Evolutionary conservation across 1,140 invertebrate genomes (phyloP).

Genomic region (Zophobas morio): DNA sequence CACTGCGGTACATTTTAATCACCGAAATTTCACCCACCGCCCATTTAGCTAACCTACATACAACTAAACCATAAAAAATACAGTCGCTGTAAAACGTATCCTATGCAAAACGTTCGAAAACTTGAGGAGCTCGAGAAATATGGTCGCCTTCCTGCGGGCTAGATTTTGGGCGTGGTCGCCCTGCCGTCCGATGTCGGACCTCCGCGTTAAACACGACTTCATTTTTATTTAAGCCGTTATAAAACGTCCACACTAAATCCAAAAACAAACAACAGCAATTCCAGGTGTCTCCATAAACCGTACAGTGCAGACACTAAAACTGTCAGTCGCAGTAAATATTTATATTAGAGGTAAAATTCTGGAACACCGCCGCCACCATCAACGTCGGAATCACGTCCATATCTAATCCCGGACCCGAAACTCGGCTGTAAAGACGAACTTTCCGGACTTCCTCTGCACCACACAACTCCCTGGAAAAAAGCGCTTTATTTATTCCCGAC

Average conservation of each 20-base stretch:
- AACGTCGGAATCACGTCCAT: slow-evolving; percentile 41
- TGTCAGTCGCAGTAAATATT: slow-evolving; percentile 49
- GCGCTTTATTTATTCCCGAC: slow-evolving; percentile 35
- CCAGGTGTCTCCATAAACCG: slow-evolving; percentile 48
- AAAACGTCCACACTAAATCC: slow-evolving; percentile 49
- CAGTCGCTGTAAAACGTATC: too few relatives aligned
- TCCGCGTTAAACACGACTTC: slow-evolving; percentile 26
- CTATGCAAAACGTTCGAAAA: too few relatives aligned
- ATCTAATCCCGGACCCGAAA: slow-evolving; percentile 34
- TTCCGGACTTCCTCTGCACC: slow-evolving; percentile 21
- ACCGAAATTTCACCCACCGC: too few relatives aligned
- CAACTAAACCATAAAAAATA: too few relatives aligned
- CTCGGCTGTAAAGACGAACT: slow-evolving; percentile 26
- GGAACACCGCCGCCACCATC: slow-evolving; percentile 41
- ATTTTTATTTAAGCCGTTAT: slow-evolving; percentile 45
- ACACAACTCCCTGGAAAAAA: slow-evolving; percentile 29
- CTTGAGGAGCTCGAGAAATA: too few relatives aligned
- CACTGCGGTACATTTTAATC: too few relatives aligned
- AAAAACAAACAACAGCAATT: slow-evolving; percentile 52
- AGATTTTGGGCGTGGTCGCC: background rate
- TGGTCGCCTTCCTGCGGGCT: too few relatives aligned
- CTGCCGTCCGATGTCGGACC: background rate
- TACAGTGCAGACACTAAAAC: slow-evolving; percentile 46
- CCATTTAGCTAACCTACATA: too few relatives aligned
- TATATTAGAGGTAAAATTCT: slow-evolving; percentile 49